Evolutionary conservation across 2,888 invertebrate genomes (phyloP), one percentile per base, ranked within the genome.

Genomic region (Drosophila anomelani): DNA sequence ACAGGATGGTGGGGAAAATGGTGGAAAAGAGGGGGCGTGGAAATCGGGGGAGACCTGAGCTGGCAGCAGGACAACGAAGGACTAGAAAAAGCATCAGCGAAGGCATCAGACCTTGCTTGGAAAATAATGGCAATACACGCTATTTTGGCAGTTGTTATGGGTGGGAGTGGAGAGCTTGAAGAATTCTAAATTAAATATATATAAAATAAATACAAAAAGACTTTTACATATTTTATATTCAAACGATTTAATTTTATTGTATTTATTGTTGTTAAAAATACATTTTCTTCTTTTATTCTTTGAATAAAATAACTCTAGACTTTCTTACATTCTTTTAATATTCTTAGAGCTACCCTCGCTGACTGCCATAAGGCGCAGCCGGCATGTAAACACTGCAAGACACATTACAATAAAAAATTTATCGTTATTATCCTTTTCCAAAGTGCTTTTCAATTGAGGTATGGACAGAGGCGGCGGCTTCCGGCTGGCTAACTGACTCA

Each of bases 401-500:
- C 76, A 80, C 78, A 88, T 88, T 82, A 84, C 86, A 90, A 90
- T 90, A 89, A 90, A 89, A 90, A 80, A 90, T 90, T 88, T 90
- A 90, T 90, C 85, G 84, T 86, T 90, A 89, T 90, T 84, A 90
- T 90, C 82, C 90, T 71, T 81, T 86, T 76, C 53, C 53, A 85
- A 90, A 90, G 85, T 86, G 90, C 85, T 90, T 90, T 90, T 89
- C 90, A 90, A 90, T 90, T 90, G 90, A 82, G 85, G 77, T 73
- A 76, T 77, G 75, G 76, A 75, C 76, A 64, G 66, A 34, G 57
- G 41, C 29, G 71, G 17, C 61, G 66, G 61, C 58, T 47, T 60
- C 74, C 68, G 64, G 67, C 69, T 66, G 75, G 47, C 74, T 78
- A 63, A 73, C 77, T 55, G 62, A 61, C 76, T 55, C 47, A 49